Conservation (phyloP, 2,113 vertebrate genomes). For the Gymnarchus niloticus region DNA sequence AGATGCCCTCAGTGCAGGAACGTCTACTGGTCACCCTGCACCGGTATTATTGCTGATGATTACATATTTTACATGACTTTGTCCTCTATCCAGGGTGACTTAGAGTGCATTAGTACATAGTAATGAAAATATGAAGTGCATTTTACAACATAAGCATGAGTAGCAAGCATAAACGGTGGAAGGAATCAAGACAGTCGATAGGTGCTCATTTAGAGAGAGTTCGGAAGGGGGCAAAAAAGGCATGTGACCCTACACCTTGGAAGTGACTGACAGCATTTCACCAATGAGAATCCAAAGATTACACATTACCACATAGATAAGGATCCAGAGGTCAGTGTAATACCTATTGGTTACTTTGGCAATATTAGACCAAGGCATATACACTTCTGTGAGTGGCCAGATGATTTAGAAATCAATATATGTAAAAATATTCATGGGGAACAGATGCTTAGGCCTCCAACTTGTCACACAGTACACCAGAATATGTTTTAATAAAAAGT, state of each 20-base stretch:
- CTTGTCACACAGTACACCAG: conserved; percentile 15
- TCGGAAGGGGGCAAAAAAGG: too few species aligned
- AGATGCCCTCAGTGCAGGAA: not conserved
- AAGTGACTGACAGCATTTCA: not conserved
- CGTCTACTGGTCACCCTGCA: not conserved
- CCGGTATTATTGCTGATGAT: not conserved
- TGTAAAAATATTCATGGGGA: not conserved
- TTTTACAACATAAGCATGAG: not conserved
- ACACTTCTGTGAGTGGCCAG: not conserved
- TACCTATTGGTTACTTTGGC: not conserved
- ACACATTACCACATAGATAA: not conserved
- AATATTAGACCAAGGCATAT: not conserved
- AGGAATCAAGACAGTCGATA: not conserved
- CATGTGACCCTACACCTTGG: not conserved
- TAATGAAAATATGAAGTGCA: not conserved
- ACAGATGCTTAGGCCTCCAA: not conserved
- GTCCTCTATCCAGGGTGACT: not conserved
- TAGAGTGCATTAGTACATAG: not conserved
- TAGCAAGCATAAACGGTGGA: not conserved
- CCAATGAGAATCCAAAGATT: conserved; percentile 1
- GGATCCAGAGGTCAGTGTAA: not conserved
- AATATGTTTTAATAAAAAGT: conserved; percentile 28
- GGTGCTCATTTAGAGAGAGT: not conserved
- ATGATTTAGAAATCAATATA: conserved; percentile 14
- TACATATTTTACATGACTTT: not conserved